A percentile compares a stretch with the other conserved stretches of the same genome.
Evolutionary conservation across 2,888 invertebrate genomes (phyloP).

Genomic region (Erynnis tages): DNA sequence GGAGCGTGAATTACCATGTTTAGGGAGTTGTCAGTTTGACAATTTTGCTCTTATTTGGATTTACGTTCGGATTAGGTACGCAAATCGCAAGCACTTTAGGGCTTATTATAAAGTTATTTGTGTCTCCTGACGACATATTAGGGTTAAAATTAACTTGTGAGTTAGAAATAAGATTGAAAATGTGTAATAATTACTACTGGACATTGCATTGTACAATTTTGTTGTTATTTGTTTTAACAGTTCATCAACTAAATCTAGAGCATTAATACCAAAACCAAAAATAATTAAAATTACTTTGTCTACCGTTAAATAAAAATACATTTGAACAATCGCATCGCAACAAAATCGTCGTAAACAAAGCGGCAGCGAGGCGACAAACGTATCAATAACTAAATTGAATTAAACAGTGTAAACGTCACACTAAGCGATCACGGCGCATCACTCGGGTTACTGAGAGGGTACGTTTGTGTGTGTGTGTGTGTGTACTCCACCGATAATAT

Average conservation of each 20-base stretch:
- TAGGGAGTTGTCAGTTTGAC: conserved; percentile 74
- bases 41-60: conserved; percentile 70
- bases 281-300: too few relatives aligned
- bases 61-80: conserved; percentile 37
- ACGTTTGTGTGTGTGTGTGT: conserved; percentile 59
- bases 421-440: conserved; percentile 77
- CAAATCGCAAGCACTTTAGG: conserved; percentile 18
- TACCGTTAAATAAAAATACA: conserved; percentile 14
- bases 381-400: conserved; percentile 81
- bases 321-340: conserved; percentile 27
- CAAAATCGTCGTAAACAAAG: conserved; percentile 38
- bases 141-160: background rate
- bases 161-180: too few relatives aligned
- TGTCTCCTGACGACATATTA: conserved; percentile 11
- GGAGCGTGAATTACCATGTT: conserved; percentile 78
- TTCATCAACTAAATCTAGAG: too few relatives aligned
- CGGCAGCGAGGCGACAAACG: conserved; percentile 65
- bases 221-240: background rate
- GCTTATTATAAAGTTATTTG: background rate
- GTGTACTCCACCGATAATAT: too few relatives aligned
- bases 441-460: conserved; percentile 78
- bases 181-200: too few relatives aligned
- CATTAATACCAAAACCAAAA: too few relatives aligned
- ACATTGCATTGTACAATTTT: background rate
- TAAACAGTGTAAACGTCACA: conserved; percentile 77